Base-by-base conservation (phyloP, 2,797 vertebrate genomes). In the Tadarida brasiliensis region DNA sequence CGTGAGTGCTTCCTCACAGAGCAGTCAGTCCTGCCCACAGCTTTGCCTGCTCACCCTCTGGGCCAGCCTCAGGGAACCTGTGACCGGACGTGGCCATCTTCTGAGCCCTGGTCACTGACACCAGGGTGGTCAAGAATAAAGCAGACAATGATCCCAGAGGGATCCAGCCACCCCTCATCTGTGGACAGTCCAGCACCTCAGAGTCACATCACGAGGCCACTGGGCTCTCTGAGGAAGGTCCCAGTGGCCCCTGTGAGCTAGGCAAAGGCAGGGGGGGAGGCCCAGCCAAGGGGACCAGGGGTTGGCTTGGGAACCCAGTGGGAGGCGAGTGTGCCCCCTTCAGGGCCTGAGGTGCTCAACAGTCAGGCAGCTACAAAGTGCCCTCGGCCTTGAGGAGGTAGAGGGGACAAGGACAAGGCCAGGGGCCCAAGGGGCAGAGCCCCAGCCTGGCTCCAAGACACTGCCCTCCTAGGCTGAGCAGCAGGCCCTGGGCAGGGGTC, bases 1-100 rank as follows among this genome's bases (percentile, higher is more conserved):
- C 16, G 11, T 20, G 15, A 7, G 14, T 22, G 33, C 35, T 14
- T 30, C 39, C 35, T 11, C 0, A 11, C 17, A 54, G 11, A 92
- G 35, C 56, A 1, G 84, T 6, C 0, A 5, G 15, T 20, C 35
- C n/a, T 1, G 1, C 24, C 73, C 44, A 54, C 4, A 0, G 12
- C 33, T 81, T 70, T 57, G 33, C 71, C 65, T 8, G 15, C 28
- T 61, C 20, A 14, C 35, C 11, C 86, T 61, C 67, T 5, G 54
- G 67, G 30, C 12, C 57, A 71, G 3, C 0, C 35, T 19, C 57
- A 1, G 20, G 51, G 57, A 87, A 56, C 35, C 70, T 12, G 7
- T 3, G 20, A 19, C 59, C 63, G 70, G 15, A 92, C 3, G 1
- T 5, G 44, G 56, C 33, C 77, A 80, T 35, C 26, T 49, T 78